phyloP scores from a whole-genome alignment of 2,113 vertebrate species.

The Pungitius pungitius region DNA sequence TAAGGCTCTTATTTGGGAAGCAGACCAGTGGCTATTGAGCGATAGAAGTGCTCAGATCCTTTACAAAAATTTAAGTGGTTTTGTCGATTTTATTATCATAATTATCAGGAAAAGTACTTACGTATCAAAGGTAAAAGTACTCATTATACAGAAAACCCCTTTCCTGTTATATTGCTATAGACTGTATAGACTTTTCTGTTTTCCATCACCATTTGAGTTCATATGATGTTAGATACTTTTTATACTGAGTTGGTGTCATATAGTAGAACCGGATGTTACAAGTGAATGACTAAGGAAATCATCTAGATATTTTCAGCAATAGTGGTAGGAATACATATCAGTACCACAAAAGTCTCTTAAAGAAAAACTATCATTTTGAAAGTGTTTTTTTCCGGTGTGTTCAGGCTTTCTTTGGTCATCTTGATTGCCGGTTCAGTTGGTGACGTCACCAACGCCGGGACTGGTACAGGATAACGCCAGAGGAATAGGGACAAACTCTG shows the following conservation, averaged over 20 bases:
- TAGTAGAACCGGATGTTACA: background rate
- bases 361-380: conserved; percentile 21
- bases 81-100: background rate
- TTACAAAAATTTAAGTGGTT: background rate
- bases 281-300: background rate
- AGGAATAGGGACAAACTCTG: conserved; percentile 33
- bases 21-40: background rate
- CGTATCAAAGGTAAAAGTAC: background rate
- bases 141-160: background rate
- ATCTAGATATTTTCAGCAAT: background rate
- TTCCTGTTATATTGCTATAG: background rate
- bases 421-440: conserved; percentile 48
- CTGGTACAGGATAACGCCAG: conserved; percentile 50
- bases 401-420: rapidly evolving
- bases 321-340: background rate
- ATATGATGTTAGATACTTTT: background rate
- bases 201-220: background rate
- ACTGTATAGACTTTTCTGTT: background rate
- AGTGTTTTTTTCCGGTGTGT: conserved; percentile 3
- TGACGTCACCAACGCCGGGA: conserved; percentile 76
- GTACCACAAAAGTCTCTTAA: background rate
- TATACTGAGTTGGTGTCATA: background rate
- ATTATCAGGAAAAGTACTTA: background rate
- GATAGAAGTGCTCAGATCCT: background rate
- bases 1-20: conserved; percentile 8